A percentile compares a stretch with the other conserved stretches of the same genome.
These are phyloP conservation scores for Papilio aristodemus DNA, from an alignment of 1,140 invertebrate species.

Conservation along the genomic window DNA sequence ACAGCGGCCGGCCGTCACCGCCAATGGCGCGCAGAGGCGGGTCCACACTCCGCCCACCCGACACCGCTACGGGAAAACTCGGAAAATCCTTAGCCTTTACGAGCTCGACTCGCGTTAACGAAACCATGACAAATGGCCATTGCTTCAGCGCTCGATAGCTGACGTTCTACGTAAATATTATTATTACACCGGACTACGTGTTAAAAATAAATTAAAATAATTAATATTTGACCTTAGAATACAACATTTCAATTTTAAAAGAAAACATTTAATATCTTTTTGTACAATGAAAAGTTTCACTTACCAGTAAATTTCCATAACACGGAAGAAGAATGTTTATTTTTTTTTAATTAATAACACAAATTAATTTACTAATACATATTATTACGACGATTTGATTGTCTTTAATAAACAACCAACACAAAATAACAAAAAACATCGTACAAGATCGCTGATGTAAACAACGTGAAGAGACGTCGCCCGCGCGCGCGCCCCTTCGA, in stretches of 20 bases:
- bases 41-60: conserved; percentile 61
- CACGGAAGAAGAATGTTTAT: not conserved
- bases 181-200: not conserved
- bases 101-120: conserved; percentile 14
- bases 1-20: conserved; percentile 58
- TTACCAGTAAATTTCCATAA: not conserved
- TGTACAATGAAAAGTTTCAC: not conserved
- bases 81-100: conserved; percentile 50
- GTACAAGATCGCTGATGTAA: conserved; percentile 44
- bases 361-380: not conserved
- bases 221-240: not conserved
- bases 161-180: conserved; percentile 16
- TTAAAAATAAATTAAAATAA: too few species aligned
- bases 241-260: not conserved
- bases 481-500: conserved; percentile 55
- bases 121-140: conserved; percentile 23
- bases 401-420: not conserved
- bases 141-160: not conserved
- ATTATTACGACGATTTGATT: not conserved
- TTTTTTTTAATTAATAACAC: not conserved
- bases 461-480: conserved; percentile 49
- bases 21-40: conserved; percentile 71
- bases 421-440: conserved; percentile 23
- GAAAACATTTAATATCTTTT: not conserved
- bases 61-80: conserved; percentile 52